Conservation (phyloP, 2,113 vertebrate genomes). For the Nothobranchius kuhntae region DNA sequence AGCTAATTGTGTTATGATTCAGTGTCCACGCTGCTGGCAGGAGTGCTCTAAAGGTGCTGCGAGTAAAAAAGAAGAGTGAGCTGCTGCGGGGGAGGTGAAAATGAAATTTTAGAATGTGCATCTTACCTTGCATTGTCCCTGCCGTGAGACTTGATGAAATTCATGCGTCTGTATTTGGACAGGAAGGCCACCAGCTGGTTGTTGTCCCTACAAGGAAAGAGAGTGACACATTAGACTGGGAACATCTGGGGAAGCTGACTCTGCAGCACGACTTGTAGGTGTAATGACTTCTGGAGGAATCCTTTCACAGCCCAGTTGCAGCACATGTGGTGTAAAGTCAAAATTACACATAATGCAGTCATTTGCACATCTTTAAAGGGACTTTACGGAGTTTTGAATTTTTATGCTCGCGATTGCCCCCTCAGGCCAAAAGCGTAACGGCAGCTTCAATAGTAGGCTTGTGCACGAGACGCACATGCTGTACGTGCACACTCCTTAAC, state of each 20-base stretch:
- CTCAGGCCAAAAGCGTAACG: too few relatives aligned
- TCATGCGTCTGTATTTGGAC: constrained; percentile 95
- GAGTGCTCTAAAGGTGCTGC: constrained; percentile 9
- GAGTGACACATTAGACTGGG: constrained; percentile 24
- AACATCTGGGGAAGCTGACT: constrained; percentile 32
- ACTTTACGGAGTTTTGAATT: too few relatives aligned
- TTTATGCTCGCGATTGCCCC: too few relatives aligned
- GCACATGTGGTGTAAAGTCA: not conserved
- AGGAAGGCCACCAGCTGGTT: constrained; percentile 96
- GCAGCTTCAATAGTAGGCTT: too few relatives aligned
- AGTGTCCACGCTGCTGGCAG: constrained; percentile 47
- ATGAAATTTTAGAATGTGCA: constrained; percentile 3
- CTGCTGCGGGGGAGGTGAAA: constrained; percentile 15
- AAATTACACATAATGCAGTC: not conserved
- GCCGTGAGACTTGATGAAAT: constrained; percentile 98
- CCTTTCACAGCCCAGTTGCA: constrained; percentile 4
- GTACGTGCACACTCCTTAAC: too few relatives aligned
- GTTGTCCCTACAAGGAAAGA: constrained; percentile 84
- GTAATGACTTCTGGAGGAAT: constrained; percentile 18
- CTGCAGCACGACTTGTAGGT: constrained; percentile 12
- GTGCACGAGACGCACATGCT: too few relatives aligned
- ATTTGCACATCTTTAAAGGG: not conserved
- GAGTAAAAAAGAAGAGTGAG: constrained; percentile 2
- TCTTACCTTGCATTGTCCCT: constrained; percentile 95
- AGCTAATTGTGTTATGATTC: constrained; percentile 69